phyloP scores from a whole-genome alignment of 1,140 invertebrate genomes.

The Drosophila miranda region DNA sequence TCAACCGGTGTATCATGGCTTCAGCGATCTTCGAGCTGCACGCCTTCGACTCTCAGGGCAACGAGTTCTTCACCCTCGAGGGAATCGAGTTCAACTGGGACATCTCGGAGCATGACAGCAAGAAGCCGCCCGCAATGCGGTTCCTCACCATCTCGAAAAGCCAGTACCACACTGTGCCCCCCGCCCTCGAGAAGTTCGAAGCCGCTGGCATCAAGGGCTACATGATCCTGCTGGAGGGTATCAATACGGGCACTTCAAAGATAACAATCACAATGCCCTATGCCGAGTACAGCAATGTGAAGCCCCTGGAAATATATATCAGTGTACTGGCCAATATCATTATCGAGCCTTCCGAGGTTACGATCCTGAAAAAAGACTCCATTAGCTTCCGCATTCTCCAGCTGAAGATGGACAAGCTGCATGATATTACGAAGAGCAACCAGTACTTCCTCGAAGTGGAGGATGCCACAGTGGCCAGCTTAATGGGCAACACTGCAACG shows the following conservation, averaged over 20 bases:
- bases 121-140: conserved; percentile 84
- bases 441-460: conserved; percentile 91
- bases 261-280: conserved; percentile 85
- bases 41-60: conserved; percentile 95
- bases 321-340: conserved; percentile 93
- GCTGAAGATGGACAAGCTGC: conserved; percentile 85
- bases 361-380: conserved; percentile 87
- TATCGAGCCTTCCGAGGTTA: conserved; percentile 91
- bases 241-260: conserved; percentile 94
- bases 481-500: conserved; percentile 84
- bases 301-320: conserved; percentile 86
- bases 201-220: conserved; percentile 88
- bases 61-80: conserved; percentile 95
- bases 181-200: conserved; percentile 90
- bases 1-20: conserved; percentile 86
- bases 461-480: conserved; percentile 84
- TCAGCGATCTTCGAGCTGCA: conserved; percentile 92
- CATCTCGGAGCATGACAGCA: conserved; percentile 83
- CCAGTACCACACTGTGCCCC: conserved; percentile 85
- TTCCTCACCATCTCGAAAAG: conserved; percentile 93
- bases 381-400: conserved; percentile 89
- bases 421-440: conserved; percentile 84
- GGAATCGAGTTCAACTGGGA: conserved; percentile 96
- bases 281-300: conserved; percentile 85
- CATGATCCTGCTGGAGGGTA: conserved; percentile 94